phyloP scores from a whole-genome alignment of 2,888 invertebrate genomes.

The Euphydryas editha region DNA sequence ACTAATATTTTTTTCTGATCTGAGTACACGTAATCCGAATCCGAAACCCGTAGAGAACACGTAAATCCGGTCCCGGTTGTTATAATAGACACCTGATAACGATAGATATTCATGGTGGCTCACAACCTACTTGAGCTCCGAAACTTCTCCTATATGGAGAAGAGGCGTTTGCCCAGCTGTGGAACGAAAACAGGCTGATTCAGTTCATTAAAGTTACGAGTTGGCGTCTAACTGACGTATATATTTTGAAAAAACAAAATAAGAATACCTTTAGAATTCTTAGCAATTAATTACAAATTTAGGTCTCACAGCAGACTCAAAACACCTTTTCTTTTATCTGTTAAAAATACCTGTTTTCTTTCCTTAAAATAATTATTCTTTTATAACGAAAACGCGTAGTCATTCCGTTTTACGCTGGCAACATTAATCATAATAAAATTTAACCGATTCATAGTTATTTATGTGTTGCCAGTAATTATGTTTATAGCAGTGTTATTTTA shows the following conservation, averaged over 20 bases:
- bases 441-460: slow-evolving; percentile 5
- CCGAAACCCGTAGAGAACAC: too few species aligned
- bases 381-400: background rate
- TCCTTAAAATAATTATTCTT: slow-evolving; percentile 3
- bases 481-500: background rate
- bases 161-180: too few species aligned
- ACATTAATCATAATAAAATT: slow-evolving; percentile 29
- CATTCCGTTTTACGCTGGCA: slow-evolving; percentile 5
- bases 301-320: background rate
- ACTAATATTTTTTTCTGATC: too few species aligned
- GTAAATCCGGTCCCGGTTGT: too few species aligned
- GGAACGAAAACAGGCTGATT: too few species aligned
- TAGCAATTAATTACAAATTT: background rate
- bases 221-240: background rate
- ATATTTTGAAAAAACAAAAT: background rate
- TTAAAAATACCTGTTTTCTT: background rate
- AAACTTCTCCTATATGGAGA: too few species aligned
- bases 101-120: too few species aligned
- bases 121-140: too few species aligned
- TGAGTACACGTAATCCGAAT: too few species aligned
- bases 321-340: background rate
- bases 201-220: too few species aligned
- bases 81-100: too few species aligned
- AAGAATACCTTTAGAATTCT: background rate
- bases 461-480: slow-evolving; percentile 3